These are phyloP conservation scores for Syritta pipiens DNA, from an alignment of 2,888 invertebrate genomes.

Conservation along the genomic window DNA sequence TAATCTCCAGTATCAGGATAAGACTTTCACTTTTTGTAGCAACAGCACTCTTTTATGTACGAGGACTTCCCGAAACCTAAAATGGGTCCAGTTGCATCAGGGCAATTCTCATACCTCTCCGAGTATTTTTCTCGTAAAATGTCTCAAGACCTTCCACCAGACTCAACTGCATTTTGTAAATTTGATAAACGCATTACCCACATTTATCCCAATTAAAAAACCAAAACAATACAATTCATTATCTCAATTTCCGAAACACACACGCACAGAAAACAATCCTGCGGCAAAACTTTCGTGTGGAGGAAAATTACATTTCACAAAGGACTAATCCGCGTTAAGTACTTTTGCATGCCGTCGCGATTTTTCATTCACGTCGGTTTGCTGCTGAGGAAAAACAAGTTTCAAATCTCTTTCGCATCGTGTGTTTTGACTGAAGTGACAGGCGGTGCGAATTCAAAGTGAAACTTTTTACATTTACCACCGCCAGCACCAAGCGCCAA, in stretches of 20 bases:
- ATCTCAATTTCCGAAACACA: constrained; percentile 25
- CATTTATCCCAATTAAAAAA: constrained; percentile 19
- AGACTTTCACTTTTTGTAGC: too few relatives aligned
- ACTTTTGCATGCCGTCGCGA: constrained; percentile 36
- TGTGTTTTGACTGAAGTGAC: constrained; percentile 31
- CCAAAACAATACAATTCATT: constrained; percentile 53
- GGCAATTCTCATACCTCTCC: too few relatives aligned
- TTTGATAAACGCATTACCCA: constrained; percentile 23
- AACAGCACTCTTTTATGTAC: too few relatives aligned
- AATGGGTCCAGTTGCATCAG: too few relatives aligned
- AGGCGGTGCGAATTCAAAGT: constrained; percentile 28
- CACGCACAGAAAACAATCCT: background rate
- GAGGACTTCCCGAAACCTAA: too few relatives aligned
- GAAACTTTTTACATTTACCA: constrained; percentile 46
- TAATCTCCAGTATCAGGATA: too few relatives aligned
- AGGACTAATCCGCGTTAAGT: constrained; percentile 64
- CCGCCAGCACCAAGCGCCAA: background rate
- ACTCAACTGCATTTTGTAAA: background rate
- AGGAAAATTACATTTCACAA: constrained; percentile 55
- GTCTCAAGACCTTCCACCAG: background rate
- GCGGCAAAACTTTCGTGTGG: constrained; percentile 54
- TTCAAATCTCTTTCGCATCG: constrained; percentile 26
- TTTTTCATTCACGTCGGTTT: constrained; percentile 54
- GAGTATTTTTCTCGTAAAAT: too few relatives aligned
- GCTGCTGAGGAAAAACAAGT: constrained; percentile 24